Conservation (phyloP, 2,113 vertebrate species). For the Parus major region DNA sequence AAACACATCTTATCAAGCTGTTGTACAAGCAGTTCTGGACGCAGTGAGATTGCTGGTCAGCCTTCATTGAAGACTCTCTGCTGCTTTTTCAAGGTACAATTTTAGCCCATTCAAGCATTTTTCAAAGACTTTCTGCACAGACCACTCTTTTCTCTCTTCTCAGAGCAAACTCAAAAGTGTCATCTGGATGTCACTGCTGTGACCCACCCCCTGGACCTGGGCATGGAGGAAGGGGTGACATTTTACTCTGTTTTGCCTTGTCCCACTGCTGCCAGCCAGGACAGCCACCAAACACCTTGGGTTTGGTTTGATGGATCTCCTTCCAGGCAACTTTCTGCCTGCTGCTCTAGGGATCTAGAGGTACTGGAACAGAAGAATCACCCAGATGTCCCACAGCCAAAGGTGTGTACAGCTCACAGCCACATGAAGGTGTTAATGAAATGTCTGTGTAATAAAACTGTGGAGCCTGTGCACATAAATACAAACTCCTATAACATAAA, state of each 20-base stretch:
- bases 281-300: not conserved
- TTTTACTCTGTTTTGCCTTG: not conserved
- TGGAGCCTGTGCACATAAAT: not conserved
- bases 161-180: not conserved
- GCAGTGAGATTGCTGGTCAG: not conserved
- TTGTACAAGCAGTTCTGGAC: not conserved
- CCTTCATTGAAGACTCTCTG: not conserved
- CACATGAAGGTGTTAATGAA: not conserved
- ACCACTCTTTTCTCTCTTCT: not conserved
- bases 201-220: not conserved
- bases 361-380: not conserved
- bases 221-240: not conserved
- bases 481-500: not conserved
- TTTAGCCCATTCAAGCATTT: not conserved
- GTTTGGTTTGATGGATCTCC: not conserved
- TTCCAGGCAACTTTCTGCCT: not conserved
- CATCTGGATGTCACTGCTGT: not conserved
- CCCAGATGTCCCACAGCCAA: not conserved
- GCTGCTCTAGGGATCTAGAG: not conserved
- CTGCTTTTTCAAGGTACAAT: not conserved
- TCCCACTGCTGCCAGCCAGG: not conserved
- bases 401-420: not conserved
- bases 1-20: fast-evolving
- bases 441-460: not conserved
- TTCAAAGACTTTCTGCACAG: not conserved